These are phyloP conservation scores for Caenorhabditis doughertyi DNA, from an alignment of 2,888 invertebrate species.

Conservation along the genomic window DNA sequence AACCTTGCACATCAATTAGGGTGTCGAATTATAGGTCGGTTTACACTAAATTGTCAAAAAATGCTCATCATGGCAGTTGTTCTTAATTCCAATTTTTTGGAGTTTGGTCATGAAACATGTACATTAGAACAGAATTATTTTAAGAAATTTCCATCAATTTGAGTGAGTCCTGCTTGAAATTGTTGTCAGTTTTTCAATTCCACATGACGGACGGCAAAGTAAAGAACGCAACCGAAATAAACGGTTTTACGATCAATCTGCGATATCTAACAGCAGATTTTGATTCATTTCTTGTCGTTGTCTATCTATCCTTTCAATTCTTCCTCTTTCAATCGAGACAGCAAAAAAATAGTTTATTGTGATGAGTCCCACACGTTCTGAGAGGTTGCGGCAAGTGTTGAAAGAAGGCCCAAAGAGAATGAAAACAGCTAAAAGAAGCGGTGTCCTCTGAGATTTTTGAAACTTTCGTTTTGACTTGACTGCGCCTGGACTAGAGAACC, in stretches of 20 bases:
- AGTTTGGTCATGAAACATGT: background rate
- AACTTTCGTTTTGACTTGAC: slow-evolving; percentile 39
- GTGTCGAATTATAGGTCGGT: background rate
- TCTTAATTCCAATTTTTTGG: background rate
- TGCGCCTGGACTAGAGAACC: slow-evolving; percentile 21
- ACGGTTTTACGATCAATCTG: slow-evolving; percentile 56
- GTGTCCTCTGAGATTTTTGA: slow-evolving; percentile 58
- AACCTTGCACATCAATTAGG: too few species aligned
- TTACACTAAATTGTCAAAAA: background rate
- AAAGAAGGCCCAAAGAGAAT: slow-evolving; percentile 35
- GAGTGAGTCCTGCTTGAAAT: background rate
- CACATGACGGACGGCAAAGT: slow-evolving; percentile 30
- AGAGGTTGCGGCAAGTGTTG: slow-evolving; percentile 28
- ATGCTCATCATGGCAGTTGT: background rate
- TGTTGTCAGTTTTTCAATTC: slow-evolving; percentile 20
- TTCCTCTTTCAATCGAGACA: background rate
- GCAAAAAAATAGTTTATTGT: slow-evolving; percentile 54
- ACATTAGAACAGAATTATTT: background rate
- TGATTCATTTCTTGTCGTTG: slow-evolving; percentile 28
- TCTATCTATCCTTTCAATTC: slow-evolving; percentile 36
- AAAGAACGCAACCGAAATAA: slow-evolving; percentile 22
- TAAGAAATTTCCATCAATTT: slow-evolving; percentile 5
- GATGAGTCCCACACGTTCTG: slow-evolving; percentile 60
- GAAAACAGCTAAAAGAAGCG: slow-evolving; percentile 56
- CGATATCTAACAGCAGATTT: slow-evolving; percentile 42